A percentile compares a stretch with the other conserved stretches of the same genome.
These are phyloP conservation scores for Platycheirus albimanus DNA, from an alignment of 2,888 invertebrate genomes.

Conservation along the genomic window DNA sequence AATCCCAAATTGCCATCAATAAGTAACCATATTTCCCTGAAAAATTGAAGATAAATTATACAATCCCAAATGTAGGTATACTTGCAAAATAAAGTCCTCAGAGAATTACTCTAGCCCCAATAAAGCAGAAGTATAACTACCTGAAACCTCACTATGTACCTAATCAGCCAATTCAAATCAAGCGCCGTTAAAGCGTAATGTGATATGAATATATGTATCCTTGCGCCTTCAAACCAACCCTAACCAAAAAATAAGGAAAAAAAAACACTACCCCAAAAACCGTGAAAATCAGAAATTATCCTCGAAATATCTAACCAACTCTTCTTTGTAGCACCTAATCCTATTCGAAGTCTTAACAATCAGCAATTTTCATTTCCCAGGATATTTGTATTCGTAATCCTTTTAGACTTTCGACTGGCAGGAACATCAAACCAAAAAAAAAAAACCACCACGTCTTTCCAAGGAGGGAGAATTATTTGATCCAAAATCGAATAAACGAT, in stretches of 20 bases:
- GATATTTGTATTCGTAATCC: constrained; percentile 56
- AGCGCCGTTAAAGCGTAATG: constrained; percentile 19
- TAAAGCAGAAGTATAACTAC: neutral
- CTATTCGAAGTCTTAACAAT: constrained; percentile 50
- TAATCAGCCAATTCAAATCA: constrained; percentile 20
- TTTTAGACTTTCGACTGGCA: constrained; percentile 41
- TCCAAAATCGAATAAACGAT: constrained; percentile 58
- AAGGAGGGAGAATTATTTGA: constrained; percentile 16
- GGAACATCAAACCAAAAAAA: constrained; percentile 41
- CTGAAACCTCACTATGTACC: constrained; percentile 2
- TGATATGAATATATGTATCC: constrained; percentile 15
- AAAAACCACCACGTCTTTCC: constrained; percentile 12
- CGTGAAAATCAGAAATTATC: constrained; percentile 49
- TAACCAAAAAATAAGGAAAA: neutral
- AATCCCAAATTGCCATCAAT: too few species aligned
- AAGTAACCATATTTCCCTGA: too few species aligned
- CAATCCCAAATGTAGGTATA: too few species aligned
- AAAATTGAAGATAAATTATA: too few species aligned
- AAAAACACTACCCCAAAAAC: neutral
- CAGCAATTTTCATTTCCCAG: constrained; percentile 47
- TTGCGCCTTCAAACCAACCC: neutral
- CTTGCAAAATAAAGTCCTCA: too few species aligned
- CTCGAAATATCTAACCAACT: constrained; percentile 34
- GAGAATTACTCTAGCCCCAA: neutral
- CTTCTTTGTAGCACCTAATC: constrained; percentile 45